Evolutionary conservation across 1,140 invertebrate species (phyloP), one percentile per base, ranked within the genome.

Genomic region (Halictus rubicundus): DNA sequence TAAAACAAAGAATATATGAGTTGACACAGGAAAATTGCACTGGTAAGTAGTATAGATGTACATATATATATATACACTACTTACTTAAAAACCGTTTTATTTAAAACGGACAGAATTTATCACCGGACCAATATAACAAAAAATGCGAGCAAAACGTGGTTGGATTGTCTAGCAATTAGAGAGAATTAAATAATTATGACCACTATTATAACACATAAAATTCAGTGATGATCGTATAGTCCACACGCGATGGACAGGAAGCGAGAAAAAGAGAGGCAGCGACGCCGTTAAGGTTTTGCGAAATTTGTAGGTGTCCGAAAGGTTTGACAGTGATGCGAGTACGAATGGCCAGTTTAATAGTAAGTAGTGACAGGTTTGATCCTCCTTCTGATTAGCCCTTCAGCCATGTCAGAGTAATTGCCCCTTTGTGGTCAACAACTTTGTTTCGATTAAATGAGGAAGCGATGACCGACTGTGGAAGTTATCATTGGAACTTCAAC

Each of bases 301-400:
- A 63, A 74, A 74, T 54, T 66, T 39, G n/a, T 25, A 74, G 42
- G 46, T 37, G 21, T 25, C 42, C 21, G 46, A 37, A 14, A 27
- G 42, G 5, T 73, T 52, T 21, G 59, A 63, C 59, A 39, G 19
- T 63, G 70, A 73, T 32, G 59, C 21, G 59, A 12, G 6, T 32
- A 32, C 9, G 32, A 39, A 54, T n/a, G 32, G 32, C 39, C 61
- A 52, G 16, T 49, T 39, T 37, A 19, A 68, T 16, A 10, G 46
- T 25, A 32, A 68, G 66, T 68, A 68, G 46, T 19, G 60, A 52
- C 46, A 21, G 42, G 61, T 64, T 64, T 49, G 71, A 73, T 64
- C 27, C 71, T 23, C 21, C 27, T 25, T 21, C 32, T 37, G n/a
- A 74, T 73, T 52, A 64, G 37, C 27, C 61, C 60, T 73, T 37